These are phyloP conservation scores for Agrotis ipsilon DNA, from an alignment of 2,888 invertebrate species.

Conservation along the genomic window DNA sequence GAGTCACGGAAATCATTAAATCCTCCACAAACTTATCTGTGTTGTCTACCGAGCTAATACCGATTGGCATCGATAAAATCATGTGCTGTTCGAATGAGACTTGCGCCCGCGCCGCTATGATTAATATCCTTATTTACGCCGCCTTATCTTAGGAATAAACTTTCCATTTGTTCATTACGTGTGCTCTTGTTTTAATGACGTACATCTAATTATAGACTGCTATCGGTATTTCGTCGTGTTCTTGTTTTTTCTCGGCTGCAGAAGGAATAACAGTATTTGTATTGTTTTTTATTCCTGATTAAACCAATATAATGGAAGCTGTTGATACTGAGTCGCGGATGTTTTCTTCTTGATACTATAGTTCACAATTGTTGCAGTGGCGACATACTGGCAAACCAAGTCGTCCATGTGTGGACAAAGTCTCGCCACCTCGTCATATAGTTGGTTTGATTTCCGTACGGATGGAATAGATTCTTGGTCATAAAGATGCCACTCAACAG, in stretches of 20 bases:
- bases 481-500: no score
- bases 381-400: no score
- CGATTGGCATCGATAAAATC: constrained; percentile 50
- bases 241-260: constrained; percentile 39
- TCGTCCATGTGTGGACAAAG: no score
- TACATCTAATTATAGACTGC: constrained; percentile 49
- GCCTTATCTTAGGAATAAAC: constrained; percentile 71
- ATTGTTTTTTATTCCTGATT: constrained; percentile 10
- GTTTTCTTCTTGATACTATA: constrained; percentile 4
- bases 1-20: constrained; percentile 12
- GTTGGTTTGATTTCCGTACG: neutral
- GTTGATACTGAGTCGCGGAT: constrained; percentile 10
- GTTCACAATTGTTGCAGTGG: neutral
- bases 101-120: constrained; percentile 57
- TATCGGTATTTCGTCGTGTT: constrained; percentile 43
- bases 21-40: constrained; percentile 19
- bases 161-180: constrained; percentile 69
- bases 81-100: constrained; percentile 52
- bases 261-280: neutral
- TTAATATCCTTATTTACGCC: constrained; percentile 71
- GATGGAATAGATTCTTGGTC: neutral
- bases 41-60: constrained; percentile 24
- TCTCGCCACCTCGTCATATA: no score
- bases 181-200: constrained; percentile 53
- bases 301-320: neutral